phyloP scores from a whole-genome alignment of 2,113 vertebrate species.

The Asarcornis scutulata region DNA sequence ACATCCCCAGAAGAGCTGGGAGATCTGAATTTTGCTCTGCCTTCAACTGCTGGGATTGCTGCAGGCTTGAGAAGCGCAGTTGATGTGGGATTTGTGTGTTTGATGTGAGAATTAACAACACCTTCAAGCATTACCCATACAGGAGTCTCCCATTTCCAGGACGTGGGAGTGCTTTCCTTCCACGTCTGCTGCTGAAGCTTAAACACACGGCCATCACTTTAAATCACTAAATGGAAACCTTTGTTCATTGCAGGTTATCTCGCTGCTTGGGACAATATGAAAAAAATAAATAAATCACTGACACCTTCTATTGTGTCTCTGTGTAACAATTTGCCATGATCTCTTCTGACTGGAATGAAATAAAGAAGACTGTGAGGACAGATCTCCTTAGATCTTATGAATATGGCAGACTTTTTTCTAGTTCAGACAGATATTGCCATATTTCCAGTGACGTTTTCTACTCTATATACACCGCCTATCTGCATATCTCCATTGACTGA shows the following conservation, averaged over 20 bases:
- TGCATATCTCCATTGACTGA: background rate
- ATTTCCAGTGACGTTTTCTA: background rate
- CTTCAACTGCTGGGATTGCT: background rate
- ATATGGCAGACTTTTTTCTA: background rate
- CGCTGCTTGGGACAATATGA: fast-evolving
- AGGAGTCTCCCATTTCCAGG: background rate
- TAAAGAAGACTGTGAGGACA: background rate
- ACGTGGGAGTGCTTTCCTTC: background rate
- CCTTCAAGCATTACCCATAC: background rate
- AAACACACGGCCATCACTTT: background rate
- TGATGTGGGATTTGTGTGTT: background rate
- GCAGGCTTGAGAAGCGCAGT: background rate
- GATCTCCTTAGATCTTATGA: background rate
- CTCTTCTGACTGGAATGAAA: background rate
- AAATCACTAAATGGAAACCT: background rate
- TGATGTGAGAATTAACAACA: background rate
- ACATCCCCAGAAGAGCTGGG: background rate
- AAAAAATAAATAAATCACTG: background rate
- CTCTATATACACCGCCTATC: background rate
- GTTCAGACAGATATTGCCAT: background rate
- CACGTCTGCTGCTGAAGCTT: background rate
- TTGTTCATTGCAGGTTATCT: background rate
- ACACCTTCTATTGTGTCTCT: background rate
- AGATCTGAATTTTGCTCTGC: background rate
- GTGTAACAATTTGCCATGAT: background rate